phyloP scores from a whole-genome alignment of 1,140 invertebrate species.

The Leptestheria dahalacensis region DNA sequence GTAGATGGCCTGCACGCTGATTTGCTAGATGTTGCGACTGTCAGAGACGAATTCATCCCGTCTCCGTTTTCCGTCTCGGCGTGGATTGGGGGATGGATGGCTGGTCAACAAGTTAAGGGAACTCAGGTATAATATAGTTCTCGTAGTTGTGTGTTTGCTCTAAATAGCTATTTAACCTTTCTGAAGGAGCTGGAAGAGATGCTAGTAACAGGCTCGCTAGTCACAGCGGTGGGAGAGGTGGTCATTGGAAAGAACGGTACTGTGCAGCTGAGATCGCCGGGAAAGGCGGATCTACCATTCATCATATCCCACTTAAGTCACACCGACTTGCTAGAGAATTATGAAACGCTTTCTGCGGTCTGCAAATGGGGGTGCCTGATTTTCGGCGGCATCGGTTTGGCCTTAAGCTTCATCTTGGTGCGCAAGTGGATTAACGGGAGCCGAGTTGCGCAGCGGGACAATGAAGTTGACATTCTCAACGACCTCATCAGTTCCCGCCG shows the following conservation, averaged over 20 bases:
- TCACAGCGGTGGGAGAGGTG: constrained; percentile 3
- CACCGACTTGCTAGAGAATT: not conserved
- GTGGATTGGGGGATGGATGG: constrained; percentile 5
- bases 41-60: constrained; percentile 5
- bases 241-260: not conserved
- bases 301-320: not conserved
- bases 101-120: no score
- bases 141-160: not conserved
- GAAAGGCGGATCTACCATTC: not conserved
- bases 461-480: not conserved
- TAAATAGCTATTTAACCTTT: not conserved
- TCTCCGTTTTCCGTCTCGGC: not conserved
- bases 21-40: not conserved
- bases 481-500: not conserved
- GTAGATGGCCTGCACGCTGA: constrained; percentile 3
- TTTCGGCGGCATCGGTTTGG: constrained; percentile 2
- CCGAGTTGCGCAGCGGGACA: not conserved
- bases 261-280: not conserved
- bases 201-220: not conserved
- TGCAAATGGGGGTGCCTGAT: constrained; percentile 6
- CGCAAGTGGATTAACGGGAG: constrained; percentile 6
- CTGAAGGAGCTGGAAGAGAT: constrained; percentile 6
- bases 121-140: not conserved
- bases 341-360: not conserved
- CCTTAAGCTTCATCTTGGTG: not conserved